Percentiles rank a stretch among this genome's conserved stretches.
Evolutionary conservation across 2,888 invertebrate genomes (phyloP).

Genomic region (Epinotia ramella): DNA sequence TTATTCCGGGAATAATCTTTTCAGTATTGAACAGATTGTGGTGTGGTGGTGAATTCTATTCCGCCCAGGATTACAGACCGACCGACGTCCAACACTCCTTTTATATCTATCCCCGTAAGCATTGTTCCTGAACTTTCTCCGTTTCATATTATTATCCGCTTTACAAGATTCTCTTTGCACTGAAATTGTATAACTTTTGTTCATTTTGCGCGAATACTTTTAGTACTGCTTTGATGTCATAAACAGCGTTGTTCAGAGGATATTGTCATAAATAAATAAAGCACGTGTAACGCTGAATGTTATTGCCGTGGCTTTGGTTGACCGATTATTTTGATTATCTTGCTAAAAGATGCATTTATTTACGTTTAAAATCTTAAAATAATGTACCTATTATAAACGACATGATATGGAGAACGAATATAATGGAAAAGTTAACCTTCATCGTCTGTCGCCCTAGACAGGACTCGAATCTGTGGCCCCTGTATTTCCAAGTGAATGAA

Average conservation of each 20-base stretch:
- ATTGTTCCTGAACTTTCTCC: conserved; percentile 45
- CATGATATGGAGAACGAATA: too few species aligned
- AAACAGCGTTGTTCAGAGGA: conserved; percentile 1
- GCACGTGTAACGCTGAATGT: background rate
- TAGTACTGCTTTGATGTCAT: conserved; percentile 30
- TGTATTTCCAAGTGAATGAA: too few species aligned
- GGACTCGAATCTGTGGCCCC: too few species aligned
- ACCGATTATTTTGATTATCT: background rate
- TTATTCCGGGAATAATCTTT: background rate
- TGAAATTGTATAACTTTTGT: conserved; percentile 38
- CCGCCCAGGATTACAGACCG: conserved; percentile 2
- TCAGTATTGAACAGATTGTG: background rate
- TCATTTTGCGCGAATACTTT: conserved; percentile 30
- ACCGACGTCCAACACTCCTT: background rate
- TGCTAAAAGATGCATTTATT: background rate
- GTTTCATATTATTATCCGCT: conserved; percentile 39
- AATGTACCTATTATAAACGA: background rate
- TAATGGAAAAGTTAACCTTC: too few species aligned
- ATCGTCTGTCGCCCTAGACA: too few species aligned
- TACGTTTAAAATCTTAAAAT: background rate
- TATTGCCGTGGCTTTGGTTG: background rate
- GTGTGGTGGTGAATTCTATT: background rate
- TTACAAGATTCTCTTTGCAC: conserved; percentile 34
- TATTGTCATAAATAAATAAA: background rate
- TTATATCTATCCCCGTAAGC: conserved; percentile 41